A percentile compares a stretch with the other conserved stretches of the same genome.
Evolutionary conservation across 1,140 invertebrate species (phyloP).

Genomic region (Vanessa tameamea): DNA sequence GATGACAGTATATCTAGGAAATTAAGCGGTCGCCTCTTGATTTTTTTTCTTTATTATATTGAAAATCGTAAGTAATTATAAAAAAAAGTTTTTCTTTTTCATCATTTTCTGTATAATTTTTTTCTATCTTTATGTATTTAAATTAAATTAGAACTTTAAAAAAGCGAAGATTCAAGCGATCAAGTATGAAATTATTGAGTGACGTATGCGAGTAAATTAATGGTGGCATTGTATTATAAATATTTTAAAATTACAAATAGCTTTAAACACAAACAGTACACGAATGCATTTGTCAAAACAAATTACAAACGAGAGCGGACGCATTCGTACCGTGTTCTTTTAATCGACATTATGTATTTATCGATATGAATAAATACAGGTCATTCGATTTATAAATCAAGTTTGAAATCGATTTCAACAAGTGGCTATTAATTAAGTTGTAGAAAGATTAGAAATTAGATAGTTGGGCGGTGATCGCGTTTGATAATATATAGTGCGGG

Average conservation of each 20-base stretch:
- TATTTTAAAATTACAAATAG: not conserved
- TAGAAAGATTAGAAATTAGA: constrained; percentile 78
- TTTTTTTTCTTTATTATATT: too few species aligned
- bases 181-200: too few species aligned
- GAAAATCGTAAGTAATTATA: too few species aligned
- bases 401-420: constrained; percentile 78
- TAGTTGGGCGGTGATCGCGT: constrained; percentile 66
- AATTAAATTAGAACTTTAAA: too few species aligned
- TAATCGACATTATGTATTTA: constrained; percentile 65
- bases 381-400: constrained; percentile 78
- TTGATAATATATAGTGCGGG: constrained; percentile 32
- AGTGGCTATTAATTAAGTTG: constrained; percentile 80
- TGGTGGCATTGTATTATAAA: not conserved
- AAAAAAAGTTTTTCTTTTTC: too few species aligned
- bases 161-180: too few species aligned
- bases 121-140: too few species aligned
- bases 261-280: constrained; percentile 19
- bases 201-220: too few species aligned
- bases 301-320: constrained; percentile 47
- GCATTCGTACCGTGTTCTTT: constrained; percentile 49
- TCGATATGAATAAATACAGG: constrained; percentile 72
- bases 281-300: constrained; percentile 37
- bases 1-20: too few species aligned
- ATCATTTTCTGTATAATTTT: too few species aligned
- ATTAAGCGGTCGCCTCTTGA: too few species aligned